Percentiles rank a stretch among this genome's conserved stretches.
Evolutionary conservation across 2,113 vertebrate species (phyloP).

Genomic region (Alces alces): DNA sequence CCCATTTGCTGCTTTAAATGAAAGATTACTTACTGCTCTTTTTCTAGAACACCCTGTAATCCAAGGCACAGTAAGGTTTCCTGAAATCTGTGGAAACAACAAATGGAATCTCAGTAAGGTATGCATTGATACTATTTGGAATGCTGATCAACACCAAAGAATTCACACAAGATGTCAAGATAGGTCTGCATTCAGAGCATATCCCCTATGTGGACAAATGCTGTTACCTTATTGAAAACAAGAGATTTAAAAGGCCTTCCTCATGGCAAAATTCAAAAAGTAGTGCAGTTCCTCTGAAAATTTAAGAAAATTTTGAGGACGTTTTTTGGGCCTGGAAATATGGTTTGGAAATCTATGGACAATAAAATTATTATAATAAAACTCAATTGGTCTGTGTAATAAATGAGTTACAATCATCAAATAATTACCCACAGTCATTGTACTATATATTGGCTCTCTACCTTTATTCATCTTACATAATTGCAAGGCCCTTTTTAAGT

Average conservation of each 20-base stretch:
- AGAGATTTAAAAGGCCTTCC: not conserved
- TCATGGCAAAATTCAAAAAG: not conserved
- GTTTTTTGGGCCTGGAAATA: not conserved
- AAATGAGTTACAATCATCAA: not conserved
- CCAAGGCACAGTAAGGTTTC: slow-evolving; percentile 93
- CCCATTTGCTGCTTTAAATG: slow-evolving; percentile 55
- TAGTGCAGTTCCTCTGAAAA: not conserved
- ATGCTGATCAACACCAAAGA: slow-evolving; percentile 53
- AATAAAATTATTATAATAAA: slow-evolving; percentile 14
- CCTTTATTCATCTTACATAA: not conserved
- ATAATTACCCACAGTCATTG: not conserved
- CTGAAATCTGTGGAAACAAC: slow-evolving; percentile 86
- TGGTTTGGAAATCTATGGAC: not conserved
- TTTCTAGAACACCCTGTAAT: slow-evolving; percentile 96
- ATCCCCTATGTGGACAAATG: slow-evolving; percentile 49
- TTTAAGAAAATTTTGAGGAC: not conserved
- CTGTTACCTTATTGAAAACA: slow-evolving; percentile 31
- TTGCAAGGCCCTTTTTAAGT: not conserved
- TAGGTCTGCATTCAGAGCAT: not conserved
- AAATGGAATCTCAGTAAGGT: slow-evolving; percentile 71
- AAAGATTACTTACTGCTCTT: slow-evolving; percentile 93
- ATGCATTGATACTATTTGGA: slow-evolving; percentile 44
- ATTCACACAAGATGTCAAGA: not conserved
- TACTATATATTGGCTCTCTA: not conserved
- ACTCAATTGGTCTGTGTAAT: not conserved